Evolutionary conservation across 2,888 invertebrate genomes (phyloP).

Genomic region (Melikaiella ostensackeni): DNA sequence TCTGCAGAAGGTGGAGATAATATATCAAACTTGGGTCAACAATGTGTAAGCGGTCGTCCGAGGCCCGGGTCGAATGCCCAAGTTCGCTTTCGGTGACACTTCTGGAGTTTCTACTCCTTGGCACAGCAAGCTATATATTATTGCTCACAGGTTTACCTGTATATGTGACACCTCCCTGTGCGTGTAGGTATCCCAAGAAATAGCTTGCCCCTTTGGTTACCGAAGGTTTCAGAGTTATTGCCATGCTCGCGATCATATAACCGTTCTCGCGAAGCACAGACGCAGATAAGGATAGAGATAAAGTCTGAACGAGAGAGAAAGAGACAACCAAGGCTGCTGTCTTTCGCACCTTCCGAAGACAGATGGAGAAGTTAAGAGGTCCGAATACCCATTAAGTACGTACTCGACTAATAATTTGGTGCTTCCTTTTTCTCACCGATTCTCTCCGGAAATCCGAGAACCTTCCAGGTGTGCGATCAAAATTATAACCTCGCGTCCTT

Average conservation of each 20-base stretch:
- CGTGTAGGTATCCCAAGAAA: constrained; percentile 49
- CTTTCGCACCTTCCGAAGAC: constrained; percentile 31
- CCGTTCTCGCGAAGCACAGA: constrained; percentile 34
- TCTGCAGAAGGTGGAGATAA: constrained; percentile 62
- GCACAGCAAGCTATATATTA: constrained; percentile 67
- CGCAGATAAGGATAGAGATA: constrained; percentile 31
- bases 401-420: constrained; percentile 19
- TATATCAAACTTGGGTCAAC: constrained; percentile 73
- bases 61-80: constrained; percentile 66
- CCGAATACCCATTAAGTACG: constrained; percentile 17
- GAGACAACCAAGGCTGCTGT: constrained; percentile 24
- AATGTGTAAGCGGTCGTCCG: constrained; percentile 70
- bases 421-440: constrained; percentile 17
- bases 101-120: constrained; percentile 73
- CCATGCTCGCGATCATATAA: constrained; percentile 53
- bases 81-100: constrained; percentile 73
- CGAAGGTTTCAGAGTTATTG: constrained; percentile 65
- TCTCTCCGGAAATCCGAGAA: constrained; percentile 8
- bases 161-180: constrained; percentile 41
- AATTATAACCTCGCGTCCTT: background rate
- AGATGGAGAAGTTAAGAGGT: constrained; percentile 23
- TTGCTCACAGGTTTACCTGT: constrained; percentile 52
- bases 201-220: constrained; percentile 58
- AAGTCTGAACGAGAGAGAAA: constrained; percentile 23
- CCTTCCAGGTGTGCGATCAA: constrained; percentile 9